Base-by-base conservation (phyloP, 2,113 vertebrate genomes). In the Ornithorhynchus anatinus region DNA sequence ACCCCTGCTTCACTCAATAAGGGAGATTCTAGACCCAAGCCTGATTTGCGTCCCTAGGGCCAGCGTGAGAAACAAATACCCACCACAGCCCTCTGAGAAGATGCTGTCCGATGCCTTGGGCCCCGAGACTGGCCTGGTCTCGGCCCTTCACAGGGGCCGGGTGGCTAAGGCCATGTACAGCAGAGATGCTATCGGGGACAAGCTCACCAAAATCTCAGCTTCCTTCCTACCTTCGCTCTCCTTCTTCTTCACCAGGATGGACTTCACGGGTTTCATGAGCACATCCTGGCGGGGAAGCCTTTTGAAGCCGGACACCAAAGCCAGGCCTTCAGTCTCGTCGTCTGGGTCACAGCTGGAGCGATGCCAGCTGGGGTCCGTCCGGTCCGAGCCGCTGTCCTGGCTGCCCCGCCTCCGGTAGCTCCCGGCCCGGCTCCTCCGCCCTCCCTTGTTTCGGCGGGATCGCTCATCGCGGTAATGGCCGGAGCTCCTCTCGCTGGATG, bases 261-360 rank as follows among this genome's bases (percentile, higher is more conserved):
- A 93, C 0, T 75, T 95, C 70, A 97, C 75, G 2, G 98, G 97
- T 76, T 91, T 95, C 16, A 86, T 89, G 0, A 38, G 68, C 4
- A 88, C 75, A 0, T 95, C 89, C 59, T 82, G 93, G 8, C 3
- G 22, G 0, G 96, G 95, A 20, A 99, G 88, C 69, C 92, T 86
- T 86, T 99, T 99, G 81, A 95, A 98, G 8, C 95, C 95, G 0
- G 96, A 97, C 80, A 96, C 90, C 43, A 98, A 74, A 1, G 91
- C 87, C 54, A 96, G 82, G 27, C 92, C 93, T 0, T 84, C 62
- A 13, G 90, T 38, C 27, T 75, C 84, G 0, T 69, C 35, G 0
- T 72, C 38, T 0, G 60, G 66, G 56, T 54, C 8, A 0, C 76
- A 76, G 67, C 69, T 0, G 1, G 81, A 72, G 7, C 1, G 8